Evolutionary conservation across 2,113 vertebrate species (phyloP), one percentile per base, ranked within the genome.

Genomic region (Amphilophus citrinellus): DNA sequence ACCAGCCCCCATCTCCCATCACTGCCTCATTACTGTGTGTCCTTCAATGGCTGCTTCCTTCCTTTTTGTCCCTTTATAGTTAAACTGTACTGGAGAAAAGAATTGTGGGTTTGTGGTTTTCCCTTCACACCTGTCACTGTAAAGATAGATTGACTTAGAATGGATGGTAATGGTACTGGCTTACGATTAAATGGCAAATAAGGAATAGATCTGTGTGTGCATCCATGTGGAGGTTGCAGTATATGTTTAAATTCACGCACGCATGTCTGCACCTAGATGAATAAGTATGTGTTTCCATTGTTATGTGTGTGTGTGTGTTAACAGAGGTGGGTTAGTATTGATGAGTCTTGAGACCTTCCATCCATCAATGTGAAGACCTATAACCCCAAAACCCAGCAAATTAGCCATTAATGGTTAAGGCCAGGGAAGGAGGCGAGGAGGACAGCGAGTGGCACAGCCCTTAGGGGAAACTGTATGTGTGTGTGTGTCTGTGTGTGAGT

Each of bases 281-380:
- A 79, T 82, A 47, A 75, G 20, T 84, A 62, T 84, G 42, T 79
- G 50, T 76, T 58, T 76, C 42, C 77, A 63, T 61, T 57, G 77
- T 10, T 87, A 15, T 90, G 60, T 79, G 71, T 14, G 44, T 22
- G 11, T 77, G 83, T 91, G 82, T 66, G 76, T 62, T 71, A 57
- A 53, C 9, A 76, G 62, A 66, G 76, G 71, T 76, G 42, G 80
- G 84, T 68, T 90, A 47, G 79, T 90, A 93, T 91, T 92, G 91
- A 95, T 84, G 86, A 84, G 58, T 76, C 85, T 84, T 82, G 76
- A 83, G 79, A 90, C 93, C 91, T 79, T 87, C 88, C 89, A 92
- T 94, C 92, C 86, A 91, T 94, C 92, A 93, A 85, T 85, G 83
- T 24, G 75, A 11, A 85, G 91, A 94, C 94, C 94, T 93, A 88